Conservation (phyloP, 2,113 vertebrate species). For the Trinectes maculatus region DNA sequence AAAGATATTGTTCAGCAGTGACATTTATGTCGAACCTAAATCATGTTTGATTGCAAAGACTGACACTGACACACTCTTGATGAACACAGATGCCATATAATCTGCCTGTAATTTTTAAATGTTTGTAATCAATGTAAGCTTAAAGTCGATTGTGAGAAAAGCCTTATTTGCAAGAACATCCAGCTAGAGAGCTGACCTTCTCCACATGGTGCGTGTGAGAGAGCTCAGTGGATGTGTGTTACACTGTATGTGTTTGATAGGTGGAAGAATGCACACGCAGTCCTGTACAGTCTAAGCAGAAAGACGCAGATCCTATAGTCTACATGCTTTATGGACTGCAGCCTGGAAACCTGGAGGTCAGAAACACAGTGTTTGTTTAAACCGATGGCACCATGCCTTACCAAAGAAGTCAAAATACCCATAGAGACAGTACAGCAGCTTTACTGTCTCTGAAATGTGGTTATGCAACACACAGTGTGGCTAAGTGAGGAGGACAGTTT, state of each 20-base stretch:
- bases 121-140: background rate
- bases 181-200: constrained; percentile 20
- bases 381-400: constrained; percentile 17
- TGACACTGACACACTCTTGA: background rate
- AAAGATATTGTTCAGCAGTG: no score
- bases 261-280: background rate
- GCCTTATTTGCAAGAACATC: background rate
- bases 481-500: constrained; percentile 35
- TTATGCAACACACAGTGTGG: constrained; percentile 35
- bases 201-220: background rate
- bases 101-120: background rate
- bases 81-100: background rate
- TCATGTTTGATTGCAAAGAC: background rate
- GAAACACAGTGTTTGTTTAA: constrained; percentile 31
- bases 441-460: constrained; percentile 15
- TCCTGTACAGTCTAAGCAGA: constrained; percentile 16
- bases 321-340: constrained; percentile 16
- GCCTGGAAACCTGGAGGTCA: constrained; percentile 46
- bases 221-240: constrained; percentile 3
- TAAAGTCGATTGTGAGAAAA: background rate
- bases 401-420: constrained; percentile 10
- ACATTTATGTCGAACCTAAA: background rate
- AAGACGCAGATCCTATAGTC: constrained; percentile 16
- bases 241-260: background rate
- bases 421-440: background rate